Percentiles rank a stretch among this genome's conserved stretches.
Conservation (phyloP, 2,888 invertebrate genomes). For the Pilophorus perplexus region DNA sequence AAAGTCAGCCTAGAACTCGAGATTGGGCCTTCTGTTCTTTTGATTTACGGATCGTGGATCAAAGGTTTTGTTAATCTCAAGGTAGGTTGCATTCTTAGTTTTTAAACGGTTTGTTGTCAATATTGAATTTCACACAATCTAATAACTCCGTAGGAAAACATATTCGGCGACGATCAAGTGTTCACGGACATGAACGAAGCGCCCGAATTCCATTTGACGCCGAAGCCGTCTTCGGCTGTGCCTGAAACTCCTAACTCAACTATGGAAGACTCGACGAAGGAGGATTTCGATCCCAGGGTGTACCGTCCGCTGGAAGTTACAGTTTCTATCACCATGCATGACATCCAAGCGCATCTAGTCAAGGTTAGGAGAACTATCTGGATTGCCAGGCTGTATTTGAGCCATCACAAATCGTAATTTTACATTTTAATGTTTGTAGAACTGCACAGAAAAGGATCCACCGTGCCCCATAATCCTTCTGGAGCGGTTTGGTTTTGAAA, state of each 20-base stretch:
- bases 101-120: too few species aligned
- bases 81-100: constrained; percentile 51
- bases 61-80: constrained; percentile 85
- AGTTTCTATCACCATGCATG: constrained; percentile 90
- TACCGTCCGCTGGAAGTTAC: constrained; percentile 89
- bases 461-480: constrained; percentile 86
- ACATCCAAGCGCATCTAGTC: constrained; percentile 90
- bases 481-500: constrained; percentile 93
- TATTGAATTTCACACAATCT: background rate
- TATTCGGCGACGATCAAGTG: constrained; percentile 93
- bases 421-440: constrained; percentile 54
- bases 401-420: background rate
- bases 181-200: constrained; percentile 80
- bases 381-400: too few species aligned
- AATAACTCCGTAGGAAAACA: constrained; percentile 69
- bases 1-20: constrained; percentile 88
- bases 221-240: constrained; percentile 37
- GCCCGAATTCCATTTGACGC: constrained; percentile 47
- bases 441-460: constrained; percentile 85
- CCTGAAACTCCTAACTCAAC: constrained; percentile 44
- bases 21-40: constrained; percentile 88
- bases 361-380: too few species aligned
- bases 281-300: constrained; percentile 68
- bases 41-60: constrained; percentile 88
- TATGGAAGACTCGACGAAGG: constrained; percentile 43